Base-by-base conservation (phyloP, 1,140 invertebrate species). In the Asobara japonica region DNA sequence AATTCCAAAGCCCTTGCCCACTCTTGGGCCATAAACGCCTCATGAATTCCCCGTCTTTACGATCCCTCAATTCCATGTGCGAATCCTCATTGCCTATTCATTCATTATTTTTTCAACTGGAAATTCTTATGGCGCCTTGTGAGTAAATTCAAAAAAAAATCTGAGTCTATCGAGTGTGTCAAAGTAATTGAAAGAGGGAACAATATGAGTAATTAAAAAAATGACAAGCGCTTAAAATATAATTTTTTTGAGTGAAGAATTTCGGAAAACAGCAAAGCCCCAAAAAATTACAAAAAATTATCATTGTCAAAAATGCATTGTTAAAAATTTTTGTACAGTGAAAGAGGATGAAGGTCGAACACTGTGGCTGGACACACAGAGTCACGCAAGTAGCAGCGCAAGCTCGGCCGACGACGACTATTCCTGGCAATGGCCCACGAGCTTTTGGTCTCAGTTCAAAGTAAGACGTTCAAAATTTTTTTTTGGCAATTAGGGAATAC, bases 381-480 rank as follows among this genome's bases (percentile, higher is more conserved):
- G 92, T 60, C 92, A 93, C 79, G 91, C 91, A 29, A 92, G 91
- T 72, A 91, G 91, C 38, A 79, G 86, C 79, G 76, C 87, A 76
- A 82, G 89, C 85, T 78, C 91, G 74, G 88, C 89, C 67, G 91
- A 93, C 73, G 90, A 91, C 65, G 90, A 90, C 74, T 86, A 86
- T 68, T 88, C 85, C 69, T 89, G 88, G 81, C 89, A 90, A 76
- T 95, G 94, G 94, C 93, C 94, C 25, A 95, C 94, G 4, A 92
- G 92, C 73, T 95, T 95, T 78, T 91, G 91, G 86, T 95, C 94
- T 0, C 94, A 96, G 82, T 93, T 94, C 80, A 92, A 91, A 86
- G 92, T 92, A 79, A 82, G 82, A 79, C 65, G 68, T 33, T 65
- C 11, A 33, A 33, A 51, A 10, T 69, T 65, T 65, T 65, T 60